Percentiles rank a stretch among this genome's conserved stretches.
These are phyloP conservation scores for Acanthosoma haemorrhoidale DNA, from an alignment of 2,888 invertebrate species.

Conservation along the genomic window DNA sequence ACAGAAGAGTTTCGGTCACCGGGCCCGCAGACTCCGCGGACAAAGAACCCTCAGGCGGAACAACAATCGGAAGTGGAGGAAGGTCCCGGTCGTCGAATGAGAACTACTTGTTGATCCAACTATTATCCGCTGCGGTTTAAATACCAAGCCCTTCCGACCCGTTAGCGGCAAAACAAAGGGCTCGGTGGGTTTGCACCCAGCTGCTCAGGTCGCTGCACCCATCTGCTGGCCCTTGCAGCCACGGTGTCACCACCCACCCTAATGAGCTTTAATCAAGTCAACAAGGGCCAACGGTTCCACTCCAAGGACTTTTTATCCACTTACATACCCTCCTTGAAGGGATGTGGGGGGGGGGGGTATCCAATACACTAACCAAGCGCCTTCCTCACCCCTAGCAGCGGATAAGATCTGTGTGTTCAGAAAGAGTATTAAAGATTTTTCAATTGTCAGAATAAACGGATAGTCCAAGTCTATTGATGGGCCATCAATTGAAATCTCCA, in stretches of 20 bases:
- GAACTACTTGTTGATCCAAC: slow-evolving; percentile 25
- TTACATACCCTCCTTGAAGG: background rate
- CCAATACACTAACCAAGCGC: no score
- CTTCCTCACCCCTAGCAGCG: no score
- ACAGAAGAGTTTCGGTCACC: no score
- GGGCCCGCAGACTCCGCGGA: background rate
- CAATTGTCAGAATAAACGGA: no score
- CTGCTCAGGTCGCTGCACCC: background rate
- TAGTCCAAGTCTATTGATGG: no score
- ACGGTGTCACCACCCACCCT: slow-evolving; percentile 27
- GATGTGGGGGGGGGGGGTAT: no score
- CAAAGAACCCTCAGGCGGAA: background rate
- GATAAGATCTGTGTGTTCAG: no score
- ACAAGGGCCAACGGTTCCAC: no score
- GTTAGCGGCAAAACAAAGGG: slow-evolving; percentile 3
- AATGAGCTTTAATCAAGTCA: slow-evolving; percentile 20
- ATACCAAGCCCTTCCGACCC: background rate
- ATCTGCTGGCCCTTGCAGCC: no score
- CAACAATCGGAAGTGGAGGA: background rate
- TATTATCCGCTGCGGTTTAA: slow-evolving; percentile 15
- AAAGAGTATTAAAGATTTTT: no score
- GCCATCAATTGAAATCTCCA: no score
- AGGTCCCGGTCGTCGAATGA: background rate
- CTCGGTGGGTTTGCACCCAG: no score
- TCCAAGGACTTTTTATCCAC: slow-evolving; percentile 2